phyloP scores from a whole-genome alignment of 2,888 invertebrate species.

The Oeneis ivallda region DNA sequence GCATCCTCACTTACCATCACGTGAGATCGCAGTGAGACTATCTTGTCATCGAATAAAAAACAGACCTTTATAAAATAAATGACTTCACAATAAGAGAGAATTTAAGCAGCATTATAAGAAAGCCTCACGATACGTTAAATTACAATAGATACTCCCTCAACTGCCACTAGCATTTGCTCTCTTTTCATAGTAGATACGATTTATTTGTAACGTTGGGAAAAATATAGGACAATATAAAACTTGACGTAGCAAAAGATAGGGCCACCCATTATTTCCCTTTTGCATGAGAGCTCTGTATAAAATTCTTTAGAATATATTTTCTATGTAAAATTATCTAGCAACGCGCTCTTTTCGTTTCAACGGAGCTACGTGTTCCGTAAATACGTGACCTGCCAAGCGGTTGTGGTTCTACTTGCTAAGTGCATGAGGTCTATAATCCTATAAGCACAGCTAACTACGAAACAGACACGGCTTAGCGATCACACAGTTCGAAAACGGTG shows the following conservation, averaged over 20 bases:
- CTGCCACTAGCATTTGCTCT: conserved; percentile 5
- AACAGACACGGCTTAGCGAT: background rate
- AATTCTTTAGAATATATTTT: conserved; percentile 27
- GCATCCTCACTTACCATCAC: no score
- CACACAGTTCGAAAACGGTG: background rate
- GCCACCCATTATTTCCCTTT: conserved; percentile 20
- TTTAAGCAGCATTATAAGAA: background rate
- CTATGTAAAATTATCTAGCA: conserved; percentile 23
- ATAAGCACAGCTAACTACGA: background rate
- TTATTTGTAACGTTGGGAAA: conserved; percentile 15
- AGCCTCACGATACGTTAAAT: background rate
- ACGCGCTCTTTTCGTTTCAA: conserved; percentile 22
- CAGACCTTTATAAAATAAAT: no score
- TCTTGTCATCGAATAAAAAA: no score
- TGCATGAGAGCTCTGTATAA: conserved; percentile 18
- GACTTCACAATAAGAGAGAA: background rate
- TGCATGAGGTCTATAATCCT: background rate
- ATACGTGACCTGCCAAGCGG: conserved; percentile 2
- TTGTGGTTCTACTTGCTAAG: conserved; percentile 2
- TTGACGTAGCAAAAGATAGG: conserved; percentile 26
- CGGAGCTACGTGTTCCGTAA: conserved; percentile 16
- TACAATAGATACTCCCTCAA: background rate
- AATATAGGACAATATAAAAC: conserved; percentile 19
- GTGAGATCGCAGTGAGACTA: no score
- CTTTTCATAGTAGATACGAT: conserved; percentile 13